Evolutionary conservation across 2,113 vertebrate genomes (phyloP), one percentile per base, ranked within the genome.

Genomic region (Lates calcarifer): DNA sequence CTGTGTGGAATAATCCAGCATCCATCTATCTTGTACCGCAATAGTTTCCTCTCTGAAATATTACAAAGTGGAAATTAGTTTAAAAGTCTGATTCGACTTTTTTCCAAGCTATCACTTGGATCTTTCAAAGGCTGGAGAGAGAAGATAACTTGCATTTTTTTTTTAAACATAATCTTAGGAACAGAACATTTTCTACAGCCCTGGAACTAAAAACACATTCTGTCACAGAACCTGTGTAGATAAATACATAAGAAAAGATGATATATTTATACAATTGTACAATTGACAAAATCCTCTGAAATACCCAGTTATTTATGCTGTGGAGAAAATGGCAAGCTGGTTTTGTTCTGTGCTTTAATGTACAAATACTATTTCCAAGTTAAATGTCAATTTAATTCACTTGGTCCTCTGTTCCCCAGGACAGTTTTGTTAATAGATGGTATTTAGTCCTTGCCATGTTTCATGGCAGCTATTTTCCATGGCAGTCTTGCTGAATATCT

Each of bases 351-450:
- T 68, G 47, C 39, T 35, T 74, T 47, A 43, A 68, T 3, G 20
- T 53, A 53, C 18, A 68, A 66, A 57, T 45, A 35, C 49, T 28
- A 58, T 74, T 81, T 89, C 68, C 58, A 74, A 61, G 33, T 65
- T 15, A 77, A 74, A 82, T 47, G n/a, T 74, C n/a, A 83, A 13
- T 58, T 33, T 74, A 66, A 79, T 75, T 70, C n/a, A 79, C 60
- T 65, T n/a, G 57, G 78, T 79, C 64, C 33, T 49, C n/a, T 0
- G 11, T 62, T 85, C 56, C 79, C 51, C 70, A 35, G 71, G 20
- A 62, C 83, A 71, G 72, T 82, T 86, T 84, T 70, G 62, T 77
- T 33, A 77, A 65, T 80, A 86, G 83, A 86, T 82, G 85, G 63
- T 79, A 70, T 80, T 76, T 70, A 77, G 81, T 79, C 64, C n/a